Evolutionary conservation across 2,888 invertebrate species (phyloP), one percentile per base, ranked within the genome.

Genomic region (Oxytorus armatus): DNA sequence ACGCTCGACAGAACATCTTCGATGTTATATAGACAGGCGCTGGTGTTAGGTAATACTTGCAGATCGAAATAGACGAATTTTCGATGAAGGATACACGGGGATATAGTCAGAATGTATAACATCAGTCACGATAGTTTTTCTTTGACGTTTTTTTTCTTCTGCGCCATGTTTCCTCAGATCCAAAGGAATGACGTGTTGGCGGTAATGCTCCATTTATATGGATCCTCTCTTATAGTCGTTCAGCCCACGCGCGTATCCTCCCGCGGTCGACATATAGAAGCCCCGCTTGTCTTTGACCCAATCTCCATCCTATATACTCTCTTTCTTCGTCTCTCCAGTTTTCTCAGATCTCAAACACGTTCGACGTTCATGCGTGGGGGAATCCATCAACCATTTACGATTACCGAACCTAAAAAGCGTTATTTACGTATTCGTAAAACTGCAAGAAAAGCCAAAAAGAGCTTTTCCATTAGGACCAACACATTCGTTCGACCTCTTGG

Each of bases 201-300:
- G 66, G 69, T 84, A 84, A 84, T 84, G 81, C 78, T 77, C 83
- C 83, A 84, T 84, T 82, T 84, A 84, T 84, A 84, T 84, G 83
- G 74, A 75, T 81, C 75, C 73, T 79, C 73, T 61, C 29, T 14
- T 68, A 5, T 44, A 10, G 21, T 76, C 65, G 66, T 59, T 78
- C 51, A 39, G 21, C 18, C 44, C 57, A 51, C 39, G 51, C 47
- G 59, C 29, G 8, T 59, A 39, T 39, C 4, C 10, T 63, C 59
- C 21, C 14, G 10, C 0, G 8, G 3, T 36, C 21, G 29, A n/a
- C 18, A 42, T 16, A 18, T 14, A 21, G 8, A 47, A 39, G 18
- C 33, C 23, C 23, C n/a, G 18, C 16, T 3, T 5, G 63, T 39
- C 55, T 44, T 65, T 23, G 65, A 74, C 23, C 16, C 29, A 66